Percentiles rank a stretch among this genome's conserved stretches.
These are phyloP conservation scores for Pangasius macronema DNA, from an alignment of 2,797 vertebrate species.

Conservation along the genomic window DNA sequence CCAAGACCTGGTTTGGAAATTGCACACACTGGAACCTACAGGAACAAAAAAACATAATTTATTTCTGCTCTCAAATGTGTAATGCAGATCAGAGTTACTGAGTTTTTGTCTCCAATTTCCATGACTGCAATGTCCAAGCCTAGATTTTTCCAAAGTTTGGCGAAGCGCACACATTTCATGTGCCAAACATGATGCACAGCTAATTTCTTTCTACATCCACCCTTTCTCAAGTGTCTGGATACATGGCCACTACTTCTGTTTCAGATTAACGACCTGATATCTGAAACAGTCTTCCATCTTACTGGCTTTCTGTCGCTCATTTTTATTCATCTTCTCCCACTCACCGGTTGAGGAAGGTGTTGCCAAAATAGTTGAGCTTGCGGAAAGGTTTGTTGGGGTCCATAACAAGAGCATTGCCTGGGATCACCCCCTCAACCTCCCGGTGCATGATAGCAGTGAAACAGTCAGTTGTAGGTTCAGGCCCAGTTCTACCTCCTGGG, in stretches of 20 bases:
- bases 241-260: slow-evolving; percentile 22
- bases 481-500: slow-evolving; percentile 87
- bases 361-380: slow-evolving; percentile 92
- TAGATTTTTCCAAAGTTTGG: background rate
- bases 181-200: background rate
- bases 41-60: background rate
- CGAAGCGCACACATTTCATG: background rate
- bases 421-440: slow-evolving; percentile 83
- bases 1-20: slow-evolving; percentile 87
- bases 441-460: slow-evolving; percentile 94
- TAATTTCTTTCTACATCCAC: background rate
- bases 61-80: background rate
- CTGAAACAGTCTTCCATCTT: background rate
- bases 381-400: slow-evolving; percentile 93
- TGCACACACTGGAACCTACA: slow-evolving; percentile 88
- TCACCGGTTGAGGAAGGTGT: slow-evolving; percentile 92
- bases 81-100: background rate
- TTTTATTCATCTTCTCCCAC: background rate
- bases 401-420: slow-evolving; percentile 90
- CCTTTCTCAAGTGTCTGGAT: slow-evolving; percentile 2
- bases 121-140: background rate
- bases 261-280: background rate
- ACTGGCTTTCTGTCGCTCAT: background rate
- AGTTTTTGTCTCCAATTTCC: background rate
- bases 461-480: slow-evolving; percentile 92